phyloP scores from a whole-genome alignment of 2,113 vertebrate species.

The Mus musculus region GRCm39 chr3:52556501-52557000 shows the following conservation, averaged over 20 bases:
- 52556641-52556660: not conserved
- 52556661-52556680: fast-evolving
- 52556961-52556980: constrained; percentile 6
- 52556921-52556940: not conserved
- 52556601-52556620: not conserved
- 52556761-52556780: constrained; percentile 11
- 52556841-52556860: constrained; percentile 6
- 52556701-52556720: not conserved
- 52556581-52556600: not conserved
- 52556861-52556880: not conserved
- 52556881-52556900: constrained; percentile 40
- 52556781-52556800: not conserved
- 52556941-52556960: not conserved
- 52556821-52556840: constrained; percentile 23
- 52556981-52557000: not conserved
- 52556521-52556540: not conserved
- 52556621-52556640: not conserved
- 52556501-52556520: not conserved
- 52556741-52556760: not conserved
- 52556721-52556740: not conserved
- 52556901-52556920: not conserved
- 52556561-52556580: not conserved
- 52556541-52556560: not conserved
- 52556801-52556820: not conserved
- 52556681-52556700: not conserved